Evolutionary conservation across 2,113 vertebrate species (phyloP).

Genomic region (Oreochromis niloticus): DNA sequence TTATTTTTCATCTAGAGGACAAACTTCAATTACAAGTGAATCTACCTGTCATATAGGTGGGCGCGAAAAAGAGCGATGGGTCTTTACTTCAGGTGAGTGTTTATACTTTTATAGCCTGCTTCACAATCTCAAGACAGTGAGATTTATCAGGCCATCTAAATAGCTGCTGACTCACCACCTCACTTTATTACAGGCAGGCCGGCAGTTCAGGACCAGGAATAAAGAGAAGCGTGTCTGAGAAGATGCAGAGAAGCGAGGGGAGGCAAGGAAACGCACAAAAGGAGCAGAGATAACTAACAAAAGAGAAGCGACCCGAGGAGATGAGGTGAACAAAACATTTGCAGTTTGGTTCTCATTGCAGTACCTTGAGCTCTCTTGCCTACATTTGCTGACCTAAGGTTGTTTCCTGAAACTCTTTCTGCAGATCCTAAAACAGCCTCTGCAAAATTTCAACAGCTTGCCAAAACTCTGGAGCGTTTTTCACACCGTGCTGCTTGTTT

Average conservation of each 20-base stretch:
- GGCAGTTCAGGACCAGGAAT: not conserved
- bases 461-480: not conserved
- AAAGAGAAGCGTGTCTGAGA: not conserved
- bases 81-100: not conserved
- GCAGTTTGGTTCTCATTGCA: not conserved
- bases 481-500: not conserved
- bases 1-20: not conserved
- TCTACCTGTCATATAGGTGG: not conserved
- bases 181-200: not conserved
- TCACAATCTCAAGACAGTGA: not conserved
- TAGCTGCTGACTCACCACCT: conserved; percentile 39
- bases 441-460: not conserved
- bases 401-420: not conserved
- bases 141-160: conserved; percentile 18
- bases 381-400: conserved; percentile 18
- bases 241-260: not conserved
- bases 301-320: not conserved
- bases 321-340: not conserved
- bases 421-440: not conserved
- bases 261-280: not conserved
- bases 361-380: not conserved
- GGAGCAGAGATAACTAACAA: not conserved
- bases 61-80: not conserved
- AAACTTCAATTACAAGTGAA: not conserved
- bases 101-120: conserved; percentile 13